Conservation (phyloP, 2,797 vertebrate species). For the Silurus lanzhouensis region DNA sequence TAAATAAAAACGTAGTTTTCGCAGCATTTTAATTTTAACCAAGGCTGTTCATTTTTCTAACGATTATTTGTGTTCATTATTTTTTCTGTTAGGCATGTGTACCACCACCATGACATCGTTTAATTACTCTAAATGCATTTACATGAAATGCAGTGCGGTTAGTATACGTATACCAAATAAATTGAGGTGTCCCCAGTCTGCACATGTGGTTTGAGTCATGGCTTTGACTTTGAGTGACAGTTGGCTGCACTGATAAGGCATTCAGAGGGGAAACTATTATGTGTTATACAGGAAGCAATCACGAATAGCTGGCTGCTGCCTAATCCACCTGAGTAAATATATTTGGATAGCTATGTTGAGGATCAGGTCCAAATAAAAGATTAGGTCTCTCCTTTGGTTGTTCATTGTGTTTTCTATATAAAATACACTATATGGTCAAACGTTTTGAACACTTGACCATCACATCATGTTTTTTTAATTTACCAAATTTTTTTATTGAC, state of each 20-base stretch:
- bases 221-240: slow-evolving; percentile 24
- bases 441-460: background rate
- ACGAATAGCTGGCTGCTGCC: slow-evolving; percentile 48
- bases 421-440: background rate
- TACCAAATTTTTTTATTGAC: too few species aligned
- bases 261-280: slow-evolving; percentile 56
- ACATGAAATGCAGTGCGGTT: background rate
- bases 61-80: background rate
- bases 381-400: background rate
- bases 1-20: background rate
- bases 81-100: background rate
- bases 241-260: slow-evolving; percentile 46
- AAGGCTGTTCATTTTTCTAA: background rate
- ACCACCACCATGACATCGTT: background rate
- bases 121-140: slow-evolving; percentile 5
- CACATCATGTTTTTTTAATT: background rate
- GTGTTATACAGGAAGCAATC: slow-evolving; percentile 58
- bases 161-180: background rate
- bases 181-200: background rate
- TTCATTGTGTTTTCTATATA: background rate
- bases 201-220: background rate
- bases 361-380: background rate
- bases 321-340: slow-evolving; percentile 55
- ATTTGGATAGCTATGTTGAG: slow-evolving; percentile 2
- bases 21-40: background rate